Conservation (phyloP, 2,888 invertebrate species). For the Sicus ferrugineus region DNA sequence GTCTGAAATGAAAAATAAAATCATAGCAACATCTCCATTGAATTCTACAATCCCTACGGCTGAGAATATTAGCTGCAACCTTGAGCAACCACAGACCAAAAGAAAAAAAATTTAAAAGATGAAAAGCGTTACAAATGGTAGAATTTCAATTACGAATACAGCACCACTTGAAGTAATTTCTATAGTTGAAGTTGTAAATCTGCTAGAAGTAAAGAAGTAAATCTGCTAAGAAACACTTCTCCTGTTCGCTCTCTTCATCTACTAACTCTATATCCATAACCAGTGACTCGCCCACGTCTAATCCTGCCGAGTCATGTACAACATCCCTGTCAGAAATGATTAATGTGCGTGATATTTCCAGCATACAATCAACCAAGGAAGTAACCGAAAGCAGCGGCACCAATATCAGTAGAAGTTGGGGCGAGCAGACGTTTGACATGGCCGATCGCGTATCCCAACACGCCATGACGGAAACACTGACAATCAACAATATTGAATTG, state of each 20-base stretch:
- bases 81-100: slow-evolving; percentile 84
- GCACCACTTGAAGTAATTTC: slow-evolving; percentile 52
- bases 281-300: too few species aligned
- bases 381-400: slow-evolving; percentile 21
- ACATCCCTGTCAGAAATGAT: slow-evolving; percentile 54
- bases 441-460: slow-evolving; percentile 53
- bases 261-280: too few species aligned
- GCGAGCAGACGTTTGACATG: slow-evolving; percentile 51
- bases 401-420: slow-evolving; percentile 32
- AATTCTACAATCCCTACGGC: slow-evolving; percentile 23
- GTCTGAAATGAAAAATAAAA: slow-evolving; percentile 27
- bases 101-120: slow-evolving; percentile 74
- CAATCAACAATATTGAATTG: slow-evolving; percentile 36
- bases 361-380: slow-evolving; percentile 49
- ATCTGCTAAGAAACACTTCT: slow-evolving; percentile 51
- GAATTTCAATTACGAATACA: slow-evolving; percentile 34
- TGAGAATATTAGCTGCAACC: slow-evolving; percentile 64
- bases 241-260: too few species aligned
- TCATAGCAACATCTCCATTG: slow-evolving; percentile 21
- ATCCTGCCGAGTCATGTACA: slow-evolving; percentile 55
- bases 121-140: slow-evolving; percentile 40
- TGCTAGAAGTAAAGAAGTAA: too few species aligned
- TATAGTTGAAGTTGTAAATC: slow-evolving; percentile 34
- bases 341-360: slow-evolving; percentile 51
- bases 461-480: slow-evolving; percentile 51